Conservation (phyloP, 37 sponge, comb jelly and placozoan species). For the Mnemiopsis leidyi region DNA sequence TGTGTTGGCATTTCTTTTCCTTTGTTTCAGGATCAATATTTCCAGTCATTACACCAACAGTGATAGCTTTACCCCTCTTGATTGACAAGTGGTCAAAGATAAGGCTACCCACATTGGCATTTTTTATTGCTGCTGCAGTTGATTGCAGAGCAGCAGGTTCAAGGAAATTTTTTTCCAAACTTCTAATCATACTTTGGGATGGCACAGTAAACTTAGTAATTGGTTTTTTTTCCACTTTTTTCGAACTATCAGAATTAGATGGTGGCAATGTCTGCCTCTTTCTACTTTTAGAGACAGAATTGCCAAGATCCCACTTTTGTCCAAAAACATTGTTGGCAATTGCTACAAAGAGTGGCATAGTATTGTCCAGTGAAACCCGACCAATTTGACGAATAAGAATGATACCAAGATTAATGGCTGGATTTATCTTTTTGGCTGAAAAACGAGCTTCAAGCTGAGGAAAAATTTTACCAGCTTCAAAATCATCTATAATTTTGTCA, state of each 20-base stretch:
- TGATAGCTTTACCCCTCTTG: background rate
- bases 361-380: background rate
- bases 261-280: background rate
- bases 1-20: background rate
- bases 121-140: background rate
- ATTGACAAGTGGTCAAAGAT: conserved; percentile 13
- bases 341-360: background rate
- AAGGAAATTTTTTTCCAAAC: background rate
- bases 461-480: background rate
- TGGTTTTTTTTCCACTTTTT: background rate
- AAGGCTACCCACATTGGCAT: background rate
- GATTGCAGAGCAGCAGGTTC: background rate
- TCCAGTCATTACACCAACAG: background rate
- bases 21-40: background rate
- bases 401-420: background rate
- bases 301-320: conserved; percentile 31
- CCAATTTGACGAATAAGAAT: conserved; percentile 9
- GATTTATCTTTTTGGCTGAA: background rate
- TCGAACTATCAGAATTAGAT: background rate
- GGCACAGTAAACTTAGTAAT: background rate
- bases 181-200: background rate
- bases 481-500: background rate
- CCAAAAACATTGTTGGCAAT: background rate
- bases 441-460: background rate
- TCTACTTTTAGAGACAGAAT: background rate